These are phyloP conservation scores for Cromileptes altivelis DNA, from an alignment of 2,113 vertebrate species.

Conservation along the genomic window DNA sequence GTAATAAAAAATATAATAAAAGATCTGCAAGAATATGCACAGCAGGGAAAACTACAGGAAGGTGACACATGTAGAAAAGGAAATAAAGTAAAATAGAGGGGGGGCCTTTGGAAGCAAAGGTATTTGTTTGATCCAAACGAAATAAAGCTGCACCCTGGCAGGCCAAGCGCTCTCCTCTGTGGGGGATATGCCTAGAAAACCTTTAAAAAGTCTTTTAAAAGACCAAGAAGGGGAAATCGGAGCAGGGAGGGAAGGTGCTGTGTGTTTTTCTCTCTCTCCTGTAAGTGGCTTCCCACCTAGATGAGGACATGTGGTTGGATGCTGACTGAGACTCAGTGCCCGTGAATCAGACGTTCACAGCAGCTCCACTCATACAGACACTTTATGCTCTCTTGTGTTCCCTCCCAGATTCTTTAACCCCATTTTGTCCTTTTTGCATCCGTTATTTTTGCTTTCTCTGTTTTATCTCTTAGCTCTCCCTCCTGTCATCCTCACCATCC, in stretches of 20 bases:
- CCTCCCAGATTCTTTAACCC: conserved; percentile 2
- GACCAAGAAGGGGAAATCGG: conserved; percentile 52
- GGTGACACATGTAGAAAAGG: conserved; percentile 7
- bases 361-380: not conserved
- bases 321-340: not conserved
- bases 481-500: not conserved
- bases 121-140: conserved; percentile 67
- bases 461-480: not conserved
- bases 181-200: conserved; percentile 54
- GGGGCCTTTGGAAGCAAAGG: conserved; percentile 33
- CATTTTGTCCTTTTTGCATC: conserved; percentile 16
- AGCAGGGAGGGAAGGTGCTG: conserved; percentile 27
- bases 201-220: conserved; percentile 63
- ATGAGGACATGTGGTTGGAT: conserved; percentile 29
- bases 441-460: not conserved
- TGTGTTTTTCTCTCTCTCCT: conserved; percentile 28
- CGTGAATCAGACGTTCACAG: conserved; percentile 24
- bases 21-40: not conserved
- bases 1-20: not conserved
- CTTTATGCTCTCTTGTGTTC: not conserved
- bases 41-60: conserved; percentile 26
- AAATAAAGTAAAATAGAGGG: not conserved
- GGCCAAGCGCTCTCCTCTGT: conserved; percentile 34
- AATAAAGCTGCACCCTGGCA: conserved; percentile 66
- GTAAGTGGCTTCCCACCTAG: conserved; percentile 36